Base-by-base conservation (phyloP, 2,797 vertebrate species). In the Dermochelys coriacea region DNA sequence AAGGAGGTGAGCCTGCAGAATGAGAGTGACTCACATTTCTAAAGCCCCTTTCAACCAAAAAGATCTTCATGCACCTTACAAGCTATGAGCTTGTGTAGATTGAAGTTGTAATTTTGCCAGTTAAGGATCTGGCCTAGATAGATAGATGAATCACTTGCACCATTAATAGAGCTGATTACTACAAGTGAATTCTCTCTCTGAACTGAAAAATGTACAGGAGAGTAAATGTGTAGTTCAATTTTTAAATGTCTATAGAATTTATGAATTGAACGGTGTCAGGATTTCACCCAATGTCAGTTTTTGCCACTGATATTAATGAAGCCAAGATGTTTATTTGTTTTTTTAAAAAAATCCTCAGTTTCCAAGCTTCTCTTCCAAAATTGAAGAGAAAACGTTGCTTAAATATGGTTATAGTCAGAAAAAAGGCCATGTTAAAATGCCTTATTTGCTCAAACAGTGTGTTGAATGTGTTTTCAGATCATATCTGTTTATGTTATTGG, bases 1-100 rank as follows among this genome's bases (percentile, higher is more conserved):
- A 49, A 91, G 82, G 52, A 97, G 97, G 98, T 98, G 64, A 95
- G 91, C 11, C 34, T 61, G 52, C 5, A 55, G 34, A 51, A 8
- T 50, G 25, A 23, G 31, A 12, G 12, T 37, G 82, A 75, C 41
- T 68, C 31, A 79, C 9, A 8, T 49, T 87, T 86, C n/a, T 86
- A 51, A 91, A 25, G 0, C 4, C 18, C 1, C 1, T 3, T 27
- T 41, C 21, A 77, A 11, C 8, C 45, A 52, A 82, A 75, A 19
- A 45, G 6, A 50, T 0, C 0, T 64, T 88, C 31, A 54, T 3
- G 8, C 52, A 18, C 84, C 49, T 80, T 50, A 59, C 2, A 5
- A 5, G 14, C 3, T 27, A 0, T 2, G 50, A 23, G 1, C 68
- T 82, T 84, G 12, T 27, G 10, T 1, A 31, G 37, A 86, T 5